Base-by-base conservation (phyloP, 1,140 invertebrate species). In the Drosophila watanabei region DNA sequence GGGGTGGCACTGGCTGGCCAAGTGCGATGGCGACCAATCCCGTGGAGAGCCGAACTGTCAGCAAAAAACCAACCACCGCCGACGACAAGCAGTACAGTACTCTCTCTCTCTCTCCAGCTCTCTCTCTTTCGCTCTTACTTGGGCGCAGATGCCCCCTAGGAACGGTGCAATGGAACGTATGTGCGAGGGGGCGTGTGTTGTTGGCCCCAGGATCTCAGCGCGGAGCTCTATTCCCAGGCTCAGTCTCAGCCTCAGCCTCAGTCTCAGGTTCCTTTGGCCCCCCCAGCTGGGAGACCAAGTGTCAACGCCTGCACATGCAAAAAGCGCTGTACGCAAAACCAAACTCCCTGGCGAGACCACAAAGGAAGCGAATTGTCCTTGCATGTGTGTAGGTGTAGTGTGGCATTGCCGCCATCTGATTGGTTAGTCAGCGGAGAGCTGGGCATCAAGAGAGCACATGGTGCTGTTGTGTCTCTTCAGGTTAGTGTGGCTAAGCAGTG, bases 21-120 rank as follows among this genome's bases (percentile, higher is more conserved):
- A 89, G 84, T 82, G 79, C 75, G 66, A 72, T 66, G 65, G 83
- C 71, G 82, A 75, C 84, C 76, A 88, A 86, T 73, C 75, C 81
- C 85, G 68, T 54, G 69, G 85, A 89, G 86, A 89, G 75, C 73
- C 81, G 81, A 86, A 80, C 85, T 89, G 85, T 89, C 85, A 90
- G 81, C 86, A 73, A 59, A 63, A 80, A 72, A 90, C 66, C 86
- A 85, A 79, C 86, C 86, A 89, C 85, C 85, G 61, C 41, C 61
- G 45, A 51, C 58, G n/a, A 18, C 60, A 76, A 46, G 28, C n/a
- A 28, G 18, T 13, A 64, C 51, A 14, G 30, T 20, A 8, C 51
- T 13, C 49, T 32, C 49, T 52, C n/a, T 33, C 11, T 2, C 1
- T 7, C n/a, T 13, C 30, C n/a, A n/a, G 24, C 6, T 10, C 14